phyloP scores from a whole-genome alignment of 2,113 vertebrate genomes.

The Oryzias curvinotus region DNA sequence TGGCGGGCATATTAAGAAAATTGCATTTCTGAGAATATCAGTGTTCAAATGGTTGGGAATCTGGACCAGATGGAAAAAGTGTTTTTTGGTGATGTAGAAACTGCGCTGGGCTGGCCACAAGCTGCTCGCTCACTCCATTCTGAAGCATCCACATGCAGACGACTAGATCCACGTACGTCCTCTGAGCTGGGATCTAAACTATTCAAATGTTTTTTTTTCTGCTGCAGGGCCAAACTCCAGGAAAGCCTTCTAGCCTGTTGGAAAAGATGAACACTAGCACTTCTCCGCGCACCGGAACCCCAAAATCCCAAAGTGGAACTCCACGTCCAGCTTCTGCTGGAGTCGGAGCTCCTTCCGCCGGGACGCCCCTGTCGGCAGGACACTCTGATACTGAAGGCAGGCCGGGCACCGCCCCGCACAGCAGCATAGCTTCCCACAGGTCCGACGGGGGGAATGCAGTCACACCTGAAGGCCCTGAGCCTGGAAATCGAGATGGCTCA shows the following conservation, averaged over 20 bases:
- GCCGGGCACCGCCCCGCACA: constrained; percentile 57
- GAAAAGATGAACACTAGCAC: constrained; percentile 82
- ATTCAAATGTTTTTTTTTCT: constrained; percentile 26
- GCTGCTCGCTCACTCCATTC: no score
- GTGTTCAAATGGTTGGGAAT: no score
- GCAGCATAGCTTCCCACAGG: constrained; percentile 71
- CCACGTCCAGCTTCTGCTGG: constrained; percentile 70
- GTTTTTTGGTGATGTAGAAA: no score
- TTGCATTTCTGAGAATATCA: no score
- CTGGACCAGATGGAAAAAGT: no score
- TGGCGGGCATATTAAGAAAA: no score
- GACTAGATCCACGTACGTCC: no score
- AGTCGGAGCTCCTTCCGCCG: constrained; percentile 61
- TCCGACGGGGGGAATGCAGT: constrained; percentile 70
- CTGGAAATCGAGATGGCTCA: constrained; percentile 54
- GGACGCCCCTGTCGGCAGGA: constrained; percentile 67
- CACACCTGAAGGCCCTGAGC: constrained; percentile 52
- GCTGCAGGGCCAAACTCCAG: constrained; percentile 59
- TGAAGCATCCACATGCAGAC: no score
- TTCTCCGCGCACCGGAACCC: constrained; percentile 82
- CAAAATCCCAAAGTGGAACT: constrained; percentile 83
- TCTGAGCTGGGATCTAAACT: no score
- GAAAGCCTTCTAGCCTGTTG: constrained; percentile 79
- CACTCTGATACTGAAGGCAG: constrained; percentile 74
- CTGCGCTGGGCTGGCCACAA: no score